Conservation (phyloP, 2,113 vertebrate species). For the Myrmecobius fasciatus region DNA sequence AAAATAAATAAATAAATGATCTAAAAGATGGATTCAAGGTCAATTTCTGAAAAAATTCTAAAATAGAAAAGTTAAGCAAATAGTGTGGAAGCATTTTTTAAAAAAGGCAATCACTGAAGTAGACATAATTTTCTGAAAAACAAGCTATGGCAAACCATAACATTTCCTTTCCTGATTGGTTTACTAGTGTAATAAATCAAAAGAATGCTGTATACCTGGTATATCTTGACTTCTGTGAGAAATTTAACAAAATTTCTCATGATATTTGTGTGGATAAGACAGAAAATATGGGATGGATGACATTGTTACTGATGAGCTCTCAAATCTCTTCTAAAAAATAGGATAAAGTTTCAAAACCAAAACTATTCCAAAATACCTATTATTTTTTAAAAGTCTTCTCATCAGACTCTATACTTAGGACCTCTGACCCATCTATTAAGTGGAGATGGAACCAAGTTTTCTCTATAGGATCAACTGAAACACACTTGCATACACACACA, state of each 20-base stretch:
- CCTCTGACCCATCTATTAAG: neutral
- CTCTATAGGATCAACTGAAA: neutral
- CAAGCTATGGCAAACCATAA: neutral
- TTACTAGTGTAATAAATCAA: neutral
- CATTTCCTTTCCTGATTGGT: neutral
- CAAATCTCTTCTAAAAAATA: neutral
- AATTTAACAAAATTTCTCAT: neutral
- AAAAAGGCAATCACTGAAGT: neutral
- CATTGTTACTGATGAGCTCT: neutral
- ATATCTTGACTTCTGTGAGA: neutral
- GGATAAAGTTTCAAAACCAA: neutral
- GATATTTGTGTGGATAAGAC: neutral
- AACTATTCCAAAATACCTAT: neutral
- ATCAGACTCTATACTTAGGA: neutral
- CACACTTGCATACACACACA: neutral
- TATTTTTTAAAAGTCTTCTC: neutral
- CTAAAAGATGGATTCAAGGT: neutral
- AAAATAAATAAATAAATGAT: neutral
- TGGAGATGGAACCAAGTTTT: neutral
- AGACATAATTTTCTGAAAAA: neutral
- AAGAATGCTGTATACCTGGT: neutral
- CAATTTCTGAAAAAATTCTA: neutral
- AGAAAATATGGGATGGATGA: neutral
- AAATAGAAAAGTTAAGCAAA: neutral
- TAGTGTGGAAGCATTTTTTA: neutral